Evolutionary conservation across 2,797 vertebrate species (phyloP), one percentile per base, ranked within the genome.

Genomic region (Karalla daura): DNA sequence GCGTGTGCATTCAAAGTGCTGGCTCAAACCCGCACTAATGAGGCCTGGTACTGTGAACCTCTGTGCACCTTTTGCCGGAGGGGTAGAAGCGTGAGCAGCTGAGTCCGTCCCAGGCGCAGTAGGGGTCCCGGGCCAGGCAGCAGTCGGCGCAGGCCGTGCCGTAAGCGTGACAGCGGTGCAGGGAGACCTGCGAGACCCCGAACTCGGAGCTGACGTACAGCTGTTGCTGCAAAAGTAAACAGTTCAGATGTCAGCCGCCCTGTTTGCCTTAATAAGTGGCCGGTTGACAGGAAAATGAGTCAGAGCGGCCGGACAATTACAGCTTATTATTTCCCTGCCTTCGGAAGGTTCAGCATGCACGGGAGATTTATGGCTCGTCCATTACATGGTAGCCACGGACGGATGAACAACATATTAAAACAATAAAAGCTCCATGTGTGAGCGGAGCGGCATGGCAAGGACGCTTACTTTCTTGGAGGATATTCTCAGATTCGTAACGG

Each of bases 81-180:
- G 96, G 96, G 56, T 98, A 99, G 87, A 99, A 99, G 61, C 96
- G 95, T 5, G 98, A 98, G 90, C 98, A 99, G 83, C 95, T 95
- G 67, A 89, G 94, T 20, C 98, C 98, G 3, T 99, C 98, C 98
- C 98, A 99, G 76, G 98, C 97, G 0, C 97, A 99, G 91, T 99
- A 99, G 0, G 98, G 98, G 65, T 99, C 98, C 39, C 98, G 89
- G 24, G 98, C 98, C 0, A 99, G 94, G 90, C 98, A 99, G 89
- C 98, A 99, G 90, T 99, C 98, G 0, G 98, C 98, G 1, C 97
- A 99, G 20, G 97, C 97, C 0, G 95, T 93, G 3, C 97, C 98
- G 0, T 99, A 99, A 75, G 97, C 94, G 70, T 96, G 94, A 70
- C 98, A 99, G 27, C 97, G 97, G 63, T 99, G 97, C 83, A 99